Evolutionary conservation across 2,113 vertebrate genomes (phyloP).

Genomic region (Scartelaos histophorus): DNA sequence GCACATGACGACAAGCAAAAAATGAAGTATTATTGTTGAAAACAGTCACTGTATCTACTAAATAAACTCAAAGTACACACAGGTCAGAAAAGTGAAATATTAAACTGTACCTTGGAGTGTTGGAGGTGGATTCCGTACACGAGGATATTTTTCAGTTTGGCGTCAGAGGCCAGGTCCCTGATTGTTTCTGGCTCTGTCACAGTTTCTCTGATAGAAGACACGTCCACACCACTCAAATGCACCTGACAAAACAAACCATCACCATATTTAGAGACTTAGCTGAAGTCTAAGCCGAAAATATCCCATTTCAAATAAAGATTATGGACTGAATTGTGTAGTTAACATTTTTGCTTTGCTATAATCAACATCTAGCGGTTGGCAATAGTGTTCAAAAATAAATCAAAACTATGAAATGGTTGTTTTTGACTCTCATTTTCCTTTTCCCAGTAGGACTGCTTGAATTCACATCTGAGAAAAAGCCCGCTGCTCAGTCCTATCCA

Average conservation of each 20-base stretch:
- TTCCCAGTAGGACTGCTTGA: no score
- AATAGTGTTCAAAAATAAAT: no score
- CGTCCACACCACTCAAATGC: slow-evolving; percentile 48
- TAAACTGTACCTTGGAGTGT: slow-evolving; percentile 65
- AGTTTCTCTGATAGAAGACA: slow-evolving; percentile 25
- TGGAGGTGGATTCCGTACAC: slow-evolving; percentile 71
- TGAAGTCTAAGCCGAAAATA: no score
- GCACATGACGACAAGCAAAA: slow-evolving; percentile 2
- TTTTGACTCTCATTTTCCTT: no score
- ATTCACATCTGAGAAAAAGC: no score
- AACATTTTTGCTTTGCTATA: no score
- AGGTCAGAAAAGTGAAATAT: background rate
- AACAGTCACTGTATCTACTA: slow-evolving; percentile 25
- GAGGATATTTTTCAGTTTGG: slow-evolving; percentile 67
- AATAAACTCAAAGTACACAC: slow-evolving; percentile 12
- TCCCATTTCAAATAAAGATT: no score
- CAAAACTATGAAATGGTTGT: no score
- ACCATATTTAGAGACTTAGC: background rate
- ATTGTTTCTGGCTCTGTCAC: slow-evolving; percentile 45
- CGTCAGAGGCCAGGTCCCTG: slow-evolving; percentile 55
- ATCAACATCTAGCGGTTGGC: no score
- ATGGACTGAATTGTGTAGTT: no score
- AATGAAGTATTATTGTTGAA: background rate
- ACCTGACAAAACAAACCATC: slow-evolving; percentile 70
- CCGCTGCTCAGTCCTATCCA: no score